phyloP scores from a whole-genome alignment of 2,888 invertebrate species.

The Diarsia dahlii region DNA sequence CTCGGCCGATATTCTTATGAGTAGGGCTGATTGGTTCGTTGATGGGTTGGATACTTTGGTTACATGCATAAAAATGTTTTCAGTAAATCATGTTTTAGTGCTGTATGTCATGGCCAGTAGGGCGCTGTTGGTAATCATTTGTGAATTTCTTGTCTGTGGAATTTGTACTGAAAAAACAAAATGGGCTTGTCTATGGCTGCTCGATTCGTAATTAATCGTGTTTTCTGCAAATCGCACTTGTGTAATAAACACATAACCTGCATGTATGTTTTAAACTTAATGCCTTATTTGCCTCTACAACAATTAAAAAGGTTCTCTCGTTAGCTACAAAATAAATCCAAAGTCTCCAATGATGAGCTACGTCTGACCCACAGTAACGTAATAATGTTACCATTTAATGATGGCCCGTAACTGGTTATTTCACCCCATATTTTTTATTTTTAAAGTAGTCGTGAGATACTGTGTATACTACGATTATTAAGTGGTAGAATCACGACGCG shows the following conservation, averaged over 20 bases:
- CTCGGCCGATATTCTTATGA: slow-evolving; percentile 81
- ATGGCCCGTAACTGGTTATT: slow-evolving; percentile 60
- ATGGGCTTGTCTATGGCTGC: neutral
- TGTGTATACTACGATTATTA: slow-evolving; percentile 87
- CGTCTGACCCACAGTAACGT: slow-evolving; percentile 24
- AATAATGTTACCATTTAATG: slow-evolving; percentile 54
- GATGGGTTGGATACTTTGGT: slow-evolving; percentile 40
- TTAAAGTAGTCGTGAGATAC: slow-evolving; percentile 90
- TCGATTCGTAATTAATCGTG: neutral
- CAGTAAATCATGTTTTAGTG: slow-evolving; percentile 12
- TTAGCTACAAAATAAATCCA: neutral
- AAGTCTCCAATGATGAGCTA: slow-evolving; percentile 3
- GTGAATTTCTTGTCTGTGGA: neutral
- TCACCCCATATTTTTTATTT: slow-evolving; percentile 74
- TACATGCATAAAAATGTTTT: slow-evolving; percentile 9
- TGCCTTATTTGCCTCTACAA: neutral
- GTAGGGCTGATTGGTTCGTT: slow-evolving; percentile 58
- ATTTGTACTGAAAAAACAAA: neutral
- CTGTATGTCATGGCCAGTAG: neutral
- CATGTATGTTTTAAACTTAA: neutral
- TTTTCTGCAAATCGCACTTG: neutral
- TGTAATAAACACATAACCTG: neutral
- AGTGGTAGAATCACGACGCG: slow-evolving; percentile 88
- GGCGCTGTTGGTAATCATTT: neutral
- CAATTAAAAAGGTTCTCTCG: slow-evolving; percentile 14